Conservation (phyloP, 2,797 vertebrate species). For the Nasua narica region DNA sequence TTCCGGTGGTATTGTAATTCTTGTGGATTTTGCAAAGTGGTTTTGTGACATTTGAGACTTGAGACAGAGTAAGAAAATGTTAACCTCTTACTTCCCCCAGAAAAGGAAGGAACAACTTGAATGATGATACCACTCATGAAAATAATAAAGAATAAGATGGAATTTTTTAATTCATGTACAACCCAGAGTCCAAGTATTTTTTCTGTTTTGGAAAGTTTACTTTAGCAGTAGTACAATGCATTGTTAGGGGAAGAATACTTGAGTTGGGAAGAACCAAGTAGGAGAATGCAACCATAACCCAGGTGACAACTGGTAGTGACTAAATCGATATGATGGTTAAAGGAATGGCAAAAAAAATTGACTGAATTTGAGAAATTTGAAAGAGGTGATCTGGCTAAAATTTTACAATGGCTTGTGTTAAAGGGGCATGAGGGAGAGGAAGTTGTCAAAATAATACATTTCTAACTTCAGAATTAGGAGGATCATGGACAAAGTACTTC, state of each 20-base stretch:
- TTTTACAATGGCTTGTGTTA: not conserved
- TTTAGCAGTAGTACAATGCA: not conserved
- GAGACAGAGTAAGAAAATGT: not conserved
- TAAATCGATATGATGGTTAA: not conserved
- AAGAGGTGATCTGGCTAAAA: not conserved
- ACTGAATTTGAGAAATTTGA: not conserved
- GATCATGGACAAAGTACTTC: not conserved
- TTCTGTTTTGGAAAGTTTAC: not conserved
- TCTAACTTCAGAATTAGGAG: not conserved
- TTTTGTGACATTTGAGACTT: constrained; percentile 15
- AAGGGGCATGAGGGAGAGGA: not conserved
- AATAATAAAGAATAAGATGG: not conserved
- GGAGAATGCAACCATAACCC: not conserved
- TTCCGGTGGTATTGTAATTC: constrained; percentile 36
- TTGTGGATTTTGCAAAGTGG: constrained; percentile 13
- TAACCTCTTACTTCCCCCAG: not conserved
- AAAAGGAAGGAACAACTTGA: not conserved
- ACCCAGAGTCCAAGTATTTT: not conserved
- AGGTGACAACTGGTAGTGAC: not conserved
- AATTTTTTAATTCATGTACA: not conserved
- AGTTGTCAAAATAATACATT: not conserved
- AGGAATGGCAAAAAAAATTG: not conserved
- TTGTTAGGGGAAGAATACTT: not conserved
- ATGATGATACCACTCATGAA: not conserved
- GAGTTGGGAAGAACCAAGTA: not conserved